phyloP scores from a whole-genome alignment of 1,140 invertebrate species.

The Goniozus legneri region DNA sequence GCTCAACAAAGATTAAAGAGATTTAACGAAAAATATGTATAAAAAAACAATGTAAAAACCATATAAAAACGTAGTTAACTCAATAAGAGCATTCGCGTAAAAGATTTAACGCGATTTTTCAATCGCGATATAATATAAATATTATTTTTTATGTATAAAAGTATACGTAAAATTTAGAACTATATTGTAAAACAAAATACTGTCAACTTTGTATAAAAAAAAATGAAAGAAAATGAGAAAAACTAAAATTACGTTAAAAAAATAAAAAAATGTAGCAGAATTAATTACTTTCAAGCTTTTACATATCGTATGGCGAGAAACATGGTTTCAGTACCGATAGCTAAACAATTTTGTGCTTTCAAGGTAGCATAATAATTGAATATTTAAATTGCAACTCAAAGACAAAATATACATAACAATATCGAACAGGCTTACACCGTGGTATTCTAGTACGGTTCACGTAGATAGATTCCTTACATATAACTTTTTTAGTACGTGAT shows the following conservation, averaged over 20 bases:
- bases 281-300: no score
- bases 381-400: no score
- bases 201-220: conserved; percentile 32
- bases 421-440: no score
- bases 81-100: conserved; percentile 16
- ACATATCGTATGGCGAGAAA: no score
- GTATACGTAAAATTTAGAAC: conserved; percentile 22
- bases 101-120: conserved; percentile 18
- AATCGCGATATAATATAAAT: conserved; percentile 22
- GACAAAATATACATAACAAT: no score
- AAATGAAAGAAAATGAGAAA: conserved; percentile 13
- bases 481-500: no score
- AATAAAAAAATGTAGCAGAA: conserved; percentile 21
- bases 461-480: no score
- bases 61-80: conserved; percentile 23
- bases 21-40: conserved; percentile 36
- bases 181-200: conserved; percentile 39
- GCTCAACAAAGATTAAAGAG: conserved; percentile 41
- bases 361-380: no score
- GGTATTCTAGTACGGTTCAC: no score
- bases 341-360: no score
- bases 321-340: no score
- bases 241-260: conserved; percentile 15
- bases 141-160: conserved; percentile 3
- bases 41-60: conserved; percentile 32